Percentiles rank a stretch among this genome's conserved stretches.
Evolutionary conservation across 2,888 invertebrate species (phyloP).

Genomic region (Autographa pulchrina): DNA sequence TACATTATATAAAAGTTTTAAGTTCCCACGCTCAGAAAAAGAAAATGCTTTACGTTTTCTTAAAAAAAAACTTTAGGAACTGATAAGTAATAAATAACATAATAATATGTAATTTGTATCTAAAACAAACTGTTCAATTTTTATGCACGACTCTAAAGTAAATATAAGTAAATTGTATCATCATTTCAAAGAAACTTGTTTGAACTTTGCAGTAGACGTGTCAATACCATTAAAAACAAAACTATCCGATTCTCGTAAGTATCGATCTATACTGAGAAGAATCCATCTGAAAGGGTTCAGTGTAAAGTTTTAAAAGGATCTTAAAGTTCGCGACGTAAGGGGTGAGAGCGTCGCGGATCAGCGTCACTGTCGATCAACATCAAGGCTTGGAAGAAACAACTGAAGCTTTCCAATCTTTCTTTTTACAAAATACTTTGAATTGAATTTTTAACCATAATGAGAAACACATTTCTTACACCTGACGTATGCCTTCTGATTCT

Average conservation of each 20-base stretch:
- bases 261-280: background rate
- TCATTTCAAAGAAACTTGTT: no score
- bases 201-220: no score
- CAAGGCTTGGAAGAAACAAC: constrained; percentile 11
- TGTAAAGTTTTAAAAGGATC: constrained; percentile 13
- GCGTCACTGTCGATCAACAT: constrained; percentile 26
- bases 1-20: constrained; percentile 43
- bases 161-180: no score
- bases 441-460: no score
- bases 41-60: constrained; percentile 14
- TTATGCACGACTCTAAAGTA: no score
- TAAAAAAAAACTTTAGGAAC: background rate
- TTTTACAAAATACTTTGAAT: background rate
- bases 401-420: constrained; percentile 6
- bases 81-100: no score
- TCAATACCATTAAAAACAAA: no score
- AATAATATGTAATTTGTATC: no score
- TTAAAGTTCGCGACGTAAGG: constrained; percentile 23
- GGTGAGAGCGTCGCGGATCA: constrained; percentile 16
- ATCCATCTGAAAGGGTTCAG: constrained; percentile 3
- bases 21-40: constrained; percentile 26
- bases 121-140: no score
- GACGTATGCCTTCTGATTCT: no score
- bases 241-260: background rate
- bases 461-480: no score